Base-by-base conservation (phyloP, 2,113 vertebrate genomes). In the Arenaria interpres region DNA sequence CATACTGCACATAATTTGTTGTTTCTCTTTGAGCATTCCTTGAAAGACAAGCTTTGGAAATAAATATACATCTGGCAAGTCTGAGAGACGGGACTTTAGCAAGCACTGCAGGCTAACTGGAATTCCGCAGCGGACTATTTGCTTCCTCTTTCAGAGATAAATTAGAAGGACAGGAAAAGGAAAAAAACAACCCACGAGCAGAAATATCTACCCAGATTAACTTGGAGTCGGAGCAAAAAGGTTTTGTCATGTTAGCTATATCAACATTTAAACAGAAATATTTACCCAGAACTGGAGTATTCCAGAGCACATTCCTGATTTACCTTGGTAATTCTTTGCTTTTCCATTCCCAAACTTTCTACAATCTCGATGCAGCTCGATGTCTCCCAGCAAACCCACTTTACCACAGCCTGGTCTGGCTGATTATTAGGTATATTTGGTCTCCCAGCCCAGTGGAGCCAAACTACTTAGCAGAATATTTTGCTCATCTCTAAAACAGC, bases 31-130 rank as follows among this genome's bases (percentile, higher is more conserved):
- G 43, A 86, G 83, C 51, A 50, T 73, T 57, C 69, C 57, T 85
- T 85, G 76, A 72, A 84, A 86, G 62, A 92, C 48, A 68, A 81
- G 48, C 15, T 93, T 62, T 63, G 69, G 86, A 92, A 93, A 86
- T 64, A 97, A 96, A 93, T 56, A 60, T 6, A 68, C 37, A 82
- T 32, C 60, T 89, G 79, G 64, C 79, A 84, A 62, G 48, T 14
- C 56, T 93, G 72, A 81, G 84, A 90, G 88, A 67, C 59, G 66
- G 43, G 79, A 67, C 46, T 77, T 80, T 1, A 93, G 68, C 59
- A 83, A 92, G 88, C 23, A 71, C 85, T 84, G 46, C 79, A 84
- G 50, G 82, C 41, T 80, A 78, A 85, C 56, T 78, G 72, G 28
- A 91, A 73, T 46, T 46, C 93, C 86, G 89, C 64, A 35, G 20